Base-by-base conservation (phyloP, 2,888 invertebrate genomes). In the Athrips mouffetella region DNA sequence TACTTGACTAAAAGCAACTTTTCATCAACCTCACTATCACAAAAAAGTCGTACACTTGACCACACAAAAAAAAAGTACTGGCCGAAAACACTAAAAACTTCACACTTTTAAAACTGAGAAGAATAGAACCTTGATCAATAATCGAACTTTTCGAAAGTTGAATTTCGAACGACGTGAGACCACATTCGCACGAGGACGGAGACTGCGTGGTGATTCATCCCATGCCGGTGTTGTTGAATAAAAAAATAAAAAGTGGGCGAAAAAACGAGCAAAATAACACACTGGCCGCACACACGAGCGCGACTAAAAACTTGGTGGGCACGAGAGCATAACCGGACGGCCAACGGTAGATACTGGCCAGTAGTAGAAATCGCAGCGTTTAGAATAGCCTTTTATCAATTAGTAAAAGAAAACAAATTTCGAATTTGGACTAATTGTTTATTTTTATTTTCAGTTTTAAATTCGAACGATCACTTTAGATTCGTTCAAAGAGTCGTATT, bases 161-260 rank as follows among this genome's bases (percentile, higher is more conserved):
- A 58, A 57, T 63, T 15, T 65, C 52, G 49, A 67, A 65, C 60
- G 52, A 64, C 65, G 61, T 59, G 65, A 63, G 67, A 62, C 61
- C 62, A 59, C 67, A 68, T 67, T 66, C 71, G 67, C 73, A 74
- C 70, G 65, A 67, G 66, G 61, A 61, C 60, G 59, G 67, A 67
- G 73, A 84, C 83, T 84, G 79, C 53, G 51, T 52, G 21, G 68
- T 84, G 85, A 84, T 76, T 85, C 85, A 84, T 83, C 80, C 73
- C 72, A 72, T 73, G 67, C n/a, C 25, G 15, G 47, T 10, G 65
- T 65, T 53, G 54, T 54, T 57, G 58, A 65, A 62, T 53, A 58
- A 62, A 66, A 67, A 74, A 68, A 69, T 67, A 73, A 74, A 73
- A 68, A 67, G 67, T 63, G 58, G 55, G 54, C 62, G 59, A 66